Base-by-base conservation (phyloP, 1,140 invertebrate genomes). In the Drosophila mauritiana region DNA sequence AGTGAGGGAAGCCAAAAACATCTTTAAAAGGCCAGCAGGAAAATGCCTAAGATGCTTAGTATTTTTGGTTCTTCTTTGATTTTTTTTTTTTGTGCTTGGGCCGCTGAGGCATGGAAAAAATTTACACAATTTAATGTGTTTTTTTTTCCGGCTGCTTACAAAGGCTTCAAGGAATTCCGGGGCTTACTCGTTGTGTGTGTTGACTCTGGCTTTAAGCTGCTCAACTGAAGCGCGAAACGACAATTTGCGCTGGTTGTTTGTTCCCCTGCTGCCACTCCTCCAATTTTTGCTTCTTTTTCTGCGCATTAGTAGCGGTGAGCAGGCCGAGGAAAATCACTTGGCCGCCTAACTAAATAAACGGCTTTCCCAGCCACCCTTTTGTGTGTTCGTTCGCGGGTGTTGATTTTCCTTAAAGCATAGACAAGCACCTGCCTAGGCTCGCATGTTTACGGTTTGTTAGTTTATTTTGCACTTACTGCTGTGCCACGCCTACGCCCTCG, bases 141-240 rank as follows among this genome's bases (percentile, higher is more conserved):
- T 72, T 69, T 69, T 78, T 74, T 56, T 43, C 27, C 39, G 62
- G 48, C 36, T 75, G 45, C 48, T 75, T 75, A 75, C 65, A 82
- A 85, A 67, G 78, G 79, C 79, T 85, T 82, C 70, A 43, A 72
- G 82, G 75, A 86, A 88, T 86, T 79, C 52, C 48, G 43, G 42
- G 48, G 67, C 69, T 62, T 73, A 63, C 67, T 54, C 42, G 53
- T 58, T 74, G 56, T 61, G 58, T 61, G 74, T 63, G 76, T 86
- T 86, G 83, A 88, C 79, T 82, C 74, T 75, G 80, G 72, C 83
- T 86, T 88, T 88, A 86, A 86, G 83, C 83, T 83, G 83, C 83
- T 86, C 83, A 86, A 83, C 83, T 88, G 79, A 86, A 86, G 83
- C 83, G 83, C 83, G 79, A 82, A 86, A 86, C 83, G 83, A 77